Percentiles rank a stretch among this genome's conserved stretches.
Conservation (phyloP, 2,888 invertebrate genomes). For the Eurytoma californica region DNA sequence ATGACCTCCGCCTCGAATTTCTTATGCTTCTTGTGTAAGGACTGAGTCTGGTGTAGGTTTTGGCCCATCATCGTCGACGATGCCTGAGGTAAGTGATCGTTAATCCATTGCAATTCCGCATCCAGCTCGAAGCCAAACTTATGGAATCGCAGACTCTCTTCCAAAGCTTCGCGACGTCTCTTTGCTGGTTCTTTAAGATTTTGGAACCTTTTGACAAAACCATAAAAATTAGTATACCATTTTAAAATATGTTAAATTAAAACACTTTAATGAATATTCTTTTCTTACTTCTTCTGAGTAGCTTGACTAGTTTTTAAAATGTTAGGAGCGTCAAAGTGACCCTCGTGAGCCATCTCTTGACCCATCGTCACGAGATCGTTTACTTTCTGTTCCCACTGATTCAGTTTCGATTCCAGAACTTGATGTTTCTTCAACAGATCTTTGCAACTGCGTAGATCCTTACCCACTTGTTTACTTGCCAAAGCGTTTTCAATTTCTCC, state of each 20-base stretch:
- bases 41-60: constrained; percentile 94
- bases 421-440: constrained; percentile 93
- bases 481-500: constrained; percentile 89
- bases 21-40: constrained; percentile 93
- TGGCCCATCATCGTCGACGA: constrained; percentile 85
- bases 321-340: constrained; percentile 94
- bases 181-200: constrained; percentile 85
- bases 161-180: constrained; percentile 84
- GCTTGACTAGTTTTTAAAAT: constrained; percentile 87
- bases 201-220: constrained; percentile 76
- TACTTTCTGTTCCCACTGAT: constrained; percentile 88
- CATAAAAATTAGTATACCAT: constrained; percentile 23
- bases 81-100: constrained; percentile 90
- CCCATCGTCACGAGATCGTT: constrained; percentile 87
- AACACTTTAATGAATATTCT: background rate
- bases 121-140: constrained; percentile 96
- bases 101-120: constrained; percentile 96
- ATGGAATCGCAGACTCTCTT: constrained; percentile 90
- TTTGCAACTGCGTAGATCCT: constrained; percentile 93
- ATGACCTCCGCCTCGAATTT: constrained; percentile 93
- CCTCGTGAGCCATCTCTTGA: constrained; percentile 92
- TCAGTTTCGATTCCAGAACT: constrained; percentile 89
- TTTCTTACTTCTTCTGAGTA: constrained; percentile 80
- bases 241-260: background rate
- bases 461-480: constrained; percentile 88